Evolutionary conservation across 2,797 vertebrate genomes (phyloP).

Genomic region (Rhinichthys osculus): DNA sequence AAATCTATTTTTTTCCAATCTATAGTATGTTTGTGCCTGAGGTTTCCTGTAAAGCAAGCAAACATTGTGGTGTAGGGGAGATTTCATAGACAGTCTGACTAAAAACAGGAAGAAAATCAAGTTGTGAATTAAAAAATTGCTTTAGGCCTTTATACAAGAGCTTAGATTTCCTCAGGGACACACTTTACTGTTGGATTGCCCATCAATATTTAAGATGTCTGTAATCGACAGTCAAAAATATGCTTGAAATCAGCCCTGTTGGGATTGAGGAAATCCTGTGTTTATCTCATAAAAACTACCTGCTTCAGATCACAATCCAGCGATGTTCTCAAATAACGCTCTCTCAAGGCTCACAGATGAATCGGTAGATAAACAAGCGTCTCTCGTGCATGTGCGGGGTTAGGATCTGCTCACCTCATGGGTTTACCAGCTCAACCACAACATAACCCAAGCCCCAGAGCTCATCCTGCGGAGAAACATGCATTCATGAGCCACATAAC

Average conservation of each 20-base stretch:
- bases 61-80: not conserved
- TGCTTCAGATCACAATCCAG: not conserved
- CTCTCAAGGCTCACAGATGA: not conserved
- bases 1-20: too few relatives aligned
- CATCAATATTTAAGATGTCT: conserved; percentile 12
- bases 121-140: not conserved
- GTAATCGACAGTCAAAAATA: conserved; percentile 10
- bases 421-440: conserved; percentile 29
- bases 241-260: not conserved
- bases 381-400: not conserved
- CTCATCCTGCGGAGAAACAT: conserved; percentile 13
- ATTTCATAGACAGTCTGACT: not conserved
- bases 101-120: too few relatives aligned
- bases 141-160: not conserved
- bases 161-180: not conserved
- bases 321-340: not conserved
- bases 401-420: conserved; percentile 18
- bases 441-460: conserved; percentile 3
- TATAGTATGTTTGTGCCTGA: not conserved
- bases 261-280: not conserved
- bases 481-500: conserved; percentile 15
- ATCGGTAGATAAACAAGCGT: not conserved
- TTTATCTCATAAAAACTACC: not conserved
- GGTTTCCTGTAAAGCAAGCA: not conserved
- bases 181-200: not conserved